Base-by-base conservation (phyloP, 1,140 invertebrate genomes). In the Megalonaias nervosa region DNA sequence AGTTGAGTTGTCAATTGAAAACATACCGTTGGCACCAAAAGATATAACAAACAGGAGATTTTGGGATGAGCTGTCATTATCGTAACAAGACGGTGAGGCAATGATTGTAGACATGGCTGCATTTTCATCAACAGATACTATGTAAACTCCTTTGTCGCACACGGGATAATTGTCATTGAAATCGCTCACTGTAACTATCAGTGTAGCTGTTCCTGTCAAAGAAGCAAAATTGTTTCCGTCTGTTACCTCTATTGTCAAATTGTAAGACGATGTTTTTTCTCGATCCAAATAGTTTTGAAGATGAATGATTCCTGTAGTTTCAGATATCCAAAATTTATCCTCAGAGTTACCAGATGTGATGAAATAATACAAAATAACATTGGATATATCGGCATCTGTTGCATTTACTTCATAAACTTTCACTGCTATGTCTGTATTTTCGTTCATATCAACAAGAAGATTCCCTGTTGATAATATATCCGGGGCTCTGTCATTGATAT, bases 341-440 rank as follows among this genome's bases (percentile, higher is more conserved):
- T 62, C 62, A 4, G 61, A 48, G 23, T 80, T 79, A 16, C 78
- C 81, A 19, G 17, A 38, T 23, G 72, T 60, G 26, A 82, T 77
- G 17, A 21, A 62, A 65, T 74, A 82, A 48, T 72, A 74, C 38
- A 82, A 71, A 5, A 67, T 57, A 38, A 67, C 77, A 3, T 13
- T 31, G 1, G 71, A 72, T 16, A 98, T 97, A 90, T 99, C 99
- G 73, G 96, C 95, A 91, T 99, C 97, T 19, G 96, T 91, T 19
- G 99, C 94, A 60, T 93, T 93, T 17, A 99, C 92, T 38, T 93
- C 71, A 80, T 89, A 85, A 98, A 81, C 62, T 48, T 55, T 67
- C 17, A 26, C 56, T 13, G 75, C 80, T 17, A 67, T 67, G 9
- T 56, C 58, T 26, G 71, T 48, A 56, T 69, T 72, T 71, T 81